These are phyloP conservation scores for Amniataba percoides DNA, from an alignment of 2,797 vertebrate species.

Conservation along the genomic window DNA sequence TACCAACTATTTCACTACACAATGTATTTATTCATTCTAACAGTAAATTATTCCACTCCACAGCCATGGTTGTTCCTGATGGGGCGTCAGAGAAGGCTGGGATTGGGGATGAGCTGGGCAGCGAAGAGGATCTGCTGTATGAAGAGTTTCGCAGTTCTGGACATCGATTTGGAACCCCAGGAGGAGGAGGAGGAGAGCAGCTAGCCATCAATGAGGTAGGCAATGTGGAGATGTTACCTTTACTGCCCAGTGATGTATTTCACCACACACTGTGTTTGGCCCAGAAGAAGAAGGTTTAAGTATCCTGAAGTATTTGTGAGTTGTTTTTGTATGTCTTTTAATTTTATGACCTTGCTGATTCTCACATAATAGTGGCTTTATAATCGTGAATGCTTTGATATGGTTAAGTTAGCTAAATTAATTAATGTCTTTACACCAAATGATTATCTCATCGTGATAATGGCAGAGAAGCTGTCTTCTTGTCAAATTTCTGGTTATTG, in stretches of 20 bases:
- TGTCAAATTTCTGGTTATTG: background rate
- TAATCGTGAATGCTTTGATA: background rate
- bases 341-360: background rate
- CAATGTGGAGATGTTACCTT: background rate
- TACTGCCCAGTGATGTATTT: background rate
- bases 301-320: background rate
- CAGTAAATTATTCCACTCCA: background rate
- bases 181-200: slow-evolving; percentile 84
- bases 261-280: background rate
- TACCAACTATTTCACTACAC: background rate
- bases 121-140: slow-evolving; percentile 91
- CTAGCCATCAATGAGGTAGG: slow-evolving; percentile 84
- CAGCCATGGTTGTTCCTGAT: slow-evolving; percentile 86
- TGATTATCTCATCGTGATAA: background rate
- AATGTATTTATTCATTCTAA: too few relatives aligned
- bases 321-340: background rate
- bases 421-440: background rate
- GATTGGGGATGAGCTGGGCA: slow-evolving; percentile 85
- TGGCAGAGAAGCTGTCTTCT: background rate
- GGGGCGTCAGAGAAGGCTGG: slow-evolving; percentile 84
- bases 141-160: slow-evolving; percentile 88
- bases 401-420: background rate
- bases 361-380: background rate
- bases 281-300: background rate
- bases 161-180: slow-evolving; percentile 90